Conservation (phyloP, 92 coral and sea anemone species). For the Zoanthus gigantus region DNA sequence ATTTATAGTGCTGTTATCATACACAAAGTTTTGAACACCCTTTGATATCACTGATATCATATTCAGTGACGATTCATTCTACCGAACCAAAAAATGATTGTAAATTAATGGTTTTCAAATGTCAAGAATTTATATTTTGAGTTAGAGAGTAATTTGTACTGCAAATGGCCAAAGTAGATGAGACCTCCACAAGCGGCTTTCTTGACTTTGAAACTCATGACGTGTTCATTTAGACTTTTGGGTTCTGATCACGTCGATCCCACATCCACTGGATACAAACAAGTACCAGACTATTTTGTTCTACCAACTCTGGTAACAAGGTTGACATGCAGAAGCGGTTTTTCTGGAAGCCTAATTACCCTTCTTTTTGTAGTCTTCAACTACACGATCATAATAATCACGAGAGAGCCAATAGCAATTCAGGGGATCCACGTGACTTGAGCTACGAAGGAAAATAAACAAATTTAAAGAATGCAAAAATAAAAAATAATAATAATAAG, state of each 20-base stretch:
- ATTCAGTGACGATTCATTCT: too few relatives aligned
- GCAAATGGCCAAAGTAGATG: not conserved
- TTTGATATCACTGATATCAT: too few relatives aligned
- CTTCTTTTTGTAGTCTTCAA: conserved; percentile 80
- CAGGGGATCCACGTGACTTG: conserved; percentile 98
- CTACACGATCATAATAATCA: conserved; percentile 94
- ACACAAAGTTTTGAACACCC: too few relatives aligned
- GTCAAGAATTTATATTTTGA: too few relatives aligned
- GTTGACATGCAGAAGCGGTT: not conserved
- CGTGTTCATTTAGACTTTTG: not conserved
- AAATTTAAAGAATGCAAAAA: not conserved
- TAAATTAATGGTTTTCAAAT: too few relatives aligned
- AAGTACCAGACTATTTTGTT: not conserved
- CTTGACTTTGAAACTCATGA: not conserved
- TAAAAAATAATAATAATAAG: not conserved
- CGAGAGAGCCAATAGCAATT: conserved; percentile 98
- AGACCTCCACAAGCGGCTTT: not conserved
- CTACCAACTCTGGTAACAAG: too few relatives aligned
- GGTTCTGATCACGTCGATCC: not conserved
- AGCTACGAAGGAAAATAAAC: conserved; percentile 54
- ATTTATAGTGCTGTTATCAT: too few relatives aligned
- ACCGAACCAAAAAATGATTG: too few relatives aligned
- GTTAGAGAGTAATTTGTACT: not conserved
- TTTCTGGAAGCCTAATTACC: conserved; percentile 5
- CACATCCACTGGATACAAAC: not conserved